Evolutionary conservation across 1,140 invertebrate genomes (phyloP).

Genomic region (Lerema accius): DNA sequence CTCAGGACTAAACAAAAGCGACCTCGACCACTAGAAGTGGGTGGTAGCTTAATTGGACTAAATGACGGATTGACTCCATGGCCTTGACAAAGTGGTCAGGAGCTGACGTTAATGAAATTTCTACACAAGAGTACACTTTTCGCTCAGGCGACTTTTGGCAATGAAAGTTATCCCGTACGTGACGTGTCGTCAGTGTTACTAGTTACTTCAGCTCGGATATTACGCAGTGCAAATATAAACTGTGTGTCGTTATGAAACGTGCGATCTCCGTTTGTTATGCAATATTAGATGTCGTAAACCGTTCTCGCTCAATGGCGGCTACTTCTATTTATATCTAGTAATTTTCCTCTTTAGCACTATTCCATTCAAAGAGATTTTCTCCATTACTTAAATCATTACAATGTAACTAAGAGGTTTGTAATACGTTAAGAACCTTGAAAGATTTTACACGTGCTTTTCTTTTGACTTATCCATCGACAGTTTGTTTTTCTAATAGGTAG

Average conservation of each 20-base stretch:
- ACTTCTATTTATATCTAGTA: conserved; percentile 23
- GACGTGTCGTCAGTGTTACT: too few relatives aligned
- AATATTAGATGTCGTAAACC: conserved; percentile 20
- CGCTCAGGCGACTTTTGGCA: background rate
- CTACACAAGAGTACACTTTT: background rate
- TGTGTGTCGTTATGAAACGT: conserved; percentile 18
- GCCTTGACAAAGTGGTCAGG: too few relatives aligned
- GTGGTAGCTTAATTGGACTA: too few relatives aligned
- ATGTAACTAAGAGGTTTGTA: background rate
- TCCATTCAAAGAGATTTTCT: conserved; percentile 14
- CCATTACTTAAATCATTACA: background rate
- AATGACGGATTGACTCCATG: too few relatives aligned
- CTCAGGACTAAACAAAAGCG: too few relatives aligned
- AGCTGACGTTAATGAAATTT: too few relatives aligned
- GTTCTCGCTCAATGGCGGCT: conserved; percentile 17
- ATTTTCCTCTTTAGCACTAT: conserved; percentile 14
- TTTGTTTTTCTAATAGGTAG: too few relatives aligned
- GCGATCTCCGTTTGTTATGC: conserved; percentile 19
- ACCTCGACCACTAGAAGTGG: too few relatives aligned
- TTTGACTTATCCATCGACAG: too few relatives aligned
- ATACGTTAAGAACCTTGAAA: too few relatives aligned
- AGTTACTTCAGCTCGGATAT: conserved; percentile 21
- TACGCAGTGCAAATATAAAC: conserved; percentile 17
- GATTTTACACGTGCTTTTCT: too few relatives aligned
- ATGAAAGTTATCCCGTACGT: conserved; percentile 3